These are phyloP conservation scores for Arothron firmamentum DNA, from an alignment of 2,113 vertebrate species.

Conservation along the genomic window DNA sequence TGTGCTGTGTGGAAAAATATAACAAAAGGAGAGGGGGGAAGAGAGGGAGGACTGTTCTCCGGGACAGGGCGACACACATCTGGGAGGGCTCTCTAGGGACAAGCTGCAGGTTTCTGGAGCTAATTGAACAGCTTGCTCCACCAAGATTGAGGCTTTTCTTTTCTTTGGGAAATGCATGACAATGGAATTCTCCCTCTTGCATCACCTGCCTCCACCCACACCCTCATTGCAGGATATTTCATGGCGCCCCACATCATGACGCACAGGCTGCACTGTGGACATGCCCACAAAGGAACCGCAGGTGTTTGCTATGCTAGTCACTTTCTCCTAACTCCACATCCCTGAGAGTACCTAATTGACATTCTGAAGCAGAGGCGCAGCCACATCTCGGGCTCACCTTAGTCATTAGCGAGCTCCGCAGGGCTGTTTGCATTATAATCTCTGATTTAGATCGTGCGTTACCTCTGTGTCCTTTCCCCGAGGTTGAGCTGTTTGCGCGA, in stretches of 20 bases:
- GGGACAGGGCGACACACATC: slow-evolving; percentile 55
- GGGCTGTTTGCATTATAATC: slow-evolving; percentile 74
- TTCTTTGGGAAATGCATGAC: slow-evolving; percentile 49
- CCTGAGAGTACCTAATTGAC: slow-evolving; percentile 70
- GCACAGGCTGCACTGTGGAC: slow-evolving; percentile 15
- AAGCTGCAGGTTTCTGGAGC: slow-evolving; percentile 57
- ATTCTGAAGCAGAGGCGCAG: slow-evolving; percentile 62
- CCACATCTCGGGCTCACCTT: slow-evolving; percentile 71
- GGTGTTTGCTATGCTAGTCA: slow-evolving; percentile 66
- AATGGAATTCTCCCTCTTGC: slow-evolving; percentile 49
- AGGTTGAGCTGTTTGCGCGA: slow-evolving; percentile 44
- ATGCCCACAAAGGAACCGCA: slow-evolving; percentile 49
- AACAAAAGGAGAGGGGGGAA: slow-evolving; percentile 33
- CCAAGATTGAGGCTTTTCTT: slow-evolving; percentile 49
- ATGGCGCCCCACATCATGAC: too few relatives aligned
- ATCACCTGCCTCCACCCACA: slow-evolving; percentile 32
- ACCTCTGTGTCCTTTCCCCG: slow-evolving; percentile 59
- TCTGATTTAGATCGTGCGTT: slow-evolving; percentile 67
- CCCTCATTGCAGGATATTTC: background rate
- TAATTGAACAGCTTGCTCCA: slow-evolving; percentile 62
- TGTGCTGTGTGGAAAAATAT: slow-evolving; percentile 47
- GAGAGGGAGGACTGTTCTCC: slow-evolving; percentile 35
- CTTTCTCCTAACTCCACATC: slow-evolving; percentile 55
- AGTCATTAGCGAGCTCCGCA: slow-evolving; percentile 70
- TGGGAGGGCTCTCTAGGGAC: slow-evolving; percentile 48